A percentile compares a stretch with the other conserved stretches of the same genome.
Evolutionary conservation across 2,888 invertebrate genomes (phyloP).

Genomic region (Drosophila sordidapex): DNA sequence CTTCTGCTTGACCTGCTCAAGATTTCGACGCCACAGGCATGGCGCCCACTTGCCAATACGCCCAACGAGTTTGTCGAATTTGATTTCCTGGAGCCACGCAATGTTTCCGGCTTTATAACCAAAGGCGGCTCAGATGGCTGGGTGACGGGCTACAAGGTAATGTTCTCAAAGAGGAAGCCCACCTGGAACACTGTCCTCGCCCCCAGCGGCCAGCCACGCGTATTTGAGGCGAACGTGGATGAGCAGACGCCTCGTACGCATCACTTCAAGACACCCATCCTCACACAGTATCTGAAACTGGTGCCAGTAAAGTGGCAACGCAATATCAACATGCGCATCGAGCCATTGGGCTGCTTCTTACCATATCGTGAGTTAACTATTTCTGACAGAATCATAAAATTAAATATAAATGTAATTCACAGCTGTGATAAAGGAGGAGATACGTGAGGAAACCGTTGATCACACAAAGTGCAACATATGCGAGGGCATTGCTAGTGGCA

Average conservation of each 20-base stretch:
- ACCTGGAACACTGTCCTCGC: slow-evolving; percentile 90
- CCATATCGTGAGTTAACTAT: slow-evolving; percentile 87
- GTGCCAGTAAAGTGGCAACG: slow-evolving; percentile 90
- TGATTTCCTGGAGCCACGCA: slow-evolving; percentile 91
- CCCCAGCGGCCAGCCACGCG: slow-evolving; percentile 85
- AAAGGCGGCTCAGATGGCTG: slow-evolving; percentile 90
- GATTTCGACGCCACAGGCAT: slow-evolving; percentile 85
- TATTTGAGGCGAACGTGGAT: slow-evolving; percentile 91
- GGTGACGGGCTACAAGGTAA: slow-evolving; percentile 90
- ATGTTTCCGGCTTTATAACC: slow-evolving; percentile 91
- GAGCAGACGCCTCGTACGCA: slow-evolving; percentile 87
- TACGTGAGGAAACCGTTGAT: slow-evolving; percentile 38
- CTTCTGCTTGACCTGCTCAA: slow-evolving; percentile 81
- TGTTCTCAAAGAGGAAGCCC: slow-evolving; percentile 90
- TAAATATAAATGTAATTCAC: neutral
- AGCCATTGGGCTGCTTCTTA: slow-evolving; percentile 92
- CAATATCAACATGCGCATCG: slow-evolving; percentile 90
- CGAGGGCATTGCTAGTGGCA: slow-evolving; percentile 63
- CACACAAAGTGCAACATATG: slow-evolving; percentile 86
- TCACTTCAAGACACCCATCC: slow-evolving; percentile 90
- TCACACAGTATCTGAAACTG: slow-evolving; percentile 90
- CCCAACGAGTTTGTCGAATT: slow-evolving; percentile 91
- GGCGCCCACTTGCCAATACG: slow-evolving; percentile 89
- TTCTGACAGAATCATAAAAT: neutral
- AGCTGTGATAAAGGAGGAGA: slow-evolving; percentile 72